A percentile compares a stretch with the other conserved stretches of the same genome.
These are phyloP conservation scores for Galeopsomyia nigrocyanea DNA, from an alignment of 2,888 invertebrate genomes.

Conservation along the genomic window DNA sequence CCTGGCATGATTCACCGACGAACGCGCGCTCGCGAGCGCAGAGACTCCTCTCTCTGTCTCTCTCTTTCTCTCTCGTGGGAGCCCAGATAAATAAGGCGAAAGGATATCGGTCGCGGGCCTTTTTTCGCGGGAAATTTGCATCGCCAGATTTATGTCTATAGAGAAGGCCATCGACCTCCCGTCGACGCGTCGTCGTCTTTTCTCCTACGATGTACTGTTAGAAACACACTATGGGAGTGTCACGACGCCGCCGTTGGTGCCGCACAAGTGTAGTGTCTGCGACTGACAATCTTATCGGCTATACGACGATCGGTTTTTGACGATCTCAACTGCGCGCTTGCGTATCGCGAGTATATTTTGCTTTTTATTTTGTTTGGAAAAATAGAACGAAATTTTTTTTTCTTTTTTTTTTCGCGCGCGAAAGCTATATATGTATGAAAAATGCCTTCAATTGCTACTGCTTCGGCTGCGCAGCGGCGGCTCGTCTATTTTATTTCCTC, in stretches of 20 bases:
- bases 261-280: too few relatives aligned
- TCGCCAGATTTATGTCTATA: background rate
- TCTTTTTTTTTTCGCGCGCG: background rate
- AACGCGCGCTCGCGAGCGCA: too few relatives aligned
- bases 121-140: conserved; percentile 13
- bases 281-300: too few relatives aligned
- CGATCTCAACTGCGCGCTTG: too few relatives aligned
- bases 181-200: too few relatives aligned
- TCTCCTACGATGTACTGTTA: too few relatives aligned
- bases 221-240: too few relatives aligned
- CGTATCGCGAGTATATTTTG: background rate
- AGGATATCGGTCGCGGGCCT: conserved; percentile 37
- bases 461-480: conserved; percentile 4
- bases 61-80: conserved; percentile 15
- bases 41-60: background rate
- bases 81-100: conserved; percentile 44
- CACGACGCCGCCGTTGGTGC: too few relatives aligned
- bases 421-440: conserved; percentile 17
- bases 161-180: background rate
- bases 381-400: background rate
- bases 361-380: too few relatives aligned
- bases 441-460: conserved; percentile 39
- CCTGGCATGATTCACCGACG: conserved; percentile 64
- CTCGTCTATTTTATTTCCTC: conserved; percentile 42
- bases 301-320: too few relatives aligned